Evolutionary conservation across 1,140 invertebrate genomes (phyloP).

Genomic region (Drosophila azteca): DNA sequence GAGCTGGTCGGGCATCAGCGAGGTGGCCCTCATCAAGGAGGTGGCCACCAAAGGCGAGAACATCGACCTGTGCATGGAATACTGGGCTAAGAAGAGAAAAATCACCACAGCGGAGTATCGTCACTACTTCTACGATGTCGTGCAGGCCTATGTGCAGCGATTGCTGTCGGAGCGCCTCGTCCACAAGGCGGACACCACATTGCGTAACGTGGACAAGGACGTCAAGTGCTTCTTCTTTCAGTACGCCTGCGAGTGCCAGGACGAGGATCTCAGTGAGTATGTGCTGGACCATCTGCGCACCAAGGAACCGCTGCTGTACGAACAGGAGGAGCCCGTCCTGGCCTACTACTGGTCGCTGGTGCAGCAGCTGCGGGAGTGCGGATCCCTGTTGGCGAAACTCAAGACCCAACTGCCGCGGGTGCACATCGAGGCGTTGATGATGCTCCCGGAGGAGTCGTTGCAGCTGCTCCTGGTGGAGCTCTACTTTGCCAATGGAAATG

Average conservation of each 20-base stretch:
- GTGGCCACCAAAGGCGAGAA: conserved; percentile 82
- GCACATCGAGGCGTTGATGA: conserved; percentile 68
- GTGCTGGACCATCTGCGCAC: conserved; percentile 73
- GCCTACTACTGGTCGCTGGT: conserved; percentile 73
- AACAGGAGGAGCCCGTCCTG: conserved; percentile 59
- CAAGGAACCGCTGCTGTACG: conserved; percentile 59
- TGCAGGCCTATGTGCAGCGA: conserved; percentile 77
- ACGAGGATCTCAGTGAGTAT: conserved; percentile 68
- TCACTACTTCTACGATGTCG: conserved; percentile 76
- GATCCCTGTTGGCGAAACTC: conserved; percentile 42
- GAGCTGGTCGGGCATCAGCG: conserved; percentile 74
- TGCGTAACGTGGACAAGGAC: conserved; percentile 72
- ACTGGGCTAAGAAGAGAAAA: conserved; percentile 70
- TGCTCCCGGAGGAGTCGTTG: conserved; percentile 43
- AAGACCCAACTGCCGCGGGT: conserved; percentile 57
- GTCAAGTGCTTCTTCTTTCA: conserved; percentile 79
- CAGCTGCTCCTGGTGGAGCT: conserved; percentile 66
- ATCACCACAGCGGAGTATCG: conserved; percentile 62
- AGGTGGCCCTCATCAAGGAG: conserved; percentile 76
- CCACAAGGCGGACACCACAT: conserved; percentile 77
- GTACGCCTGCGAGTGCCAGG: conserved; percentile 69
- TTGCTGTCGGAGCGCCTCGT: conserved; percentile 77
- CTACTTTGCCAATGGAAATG: conserved; percentile 68
- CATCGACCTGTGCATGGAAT: conserved; percentile 76
- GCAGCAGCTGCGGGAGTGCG: conserved; percentile 61